Evolutionary conservation across 2,888 invertebrate genomes (phyloP), one percentile per base, ranked within the genome.

Genomic region (Cheilosia vulpina): DNA sequence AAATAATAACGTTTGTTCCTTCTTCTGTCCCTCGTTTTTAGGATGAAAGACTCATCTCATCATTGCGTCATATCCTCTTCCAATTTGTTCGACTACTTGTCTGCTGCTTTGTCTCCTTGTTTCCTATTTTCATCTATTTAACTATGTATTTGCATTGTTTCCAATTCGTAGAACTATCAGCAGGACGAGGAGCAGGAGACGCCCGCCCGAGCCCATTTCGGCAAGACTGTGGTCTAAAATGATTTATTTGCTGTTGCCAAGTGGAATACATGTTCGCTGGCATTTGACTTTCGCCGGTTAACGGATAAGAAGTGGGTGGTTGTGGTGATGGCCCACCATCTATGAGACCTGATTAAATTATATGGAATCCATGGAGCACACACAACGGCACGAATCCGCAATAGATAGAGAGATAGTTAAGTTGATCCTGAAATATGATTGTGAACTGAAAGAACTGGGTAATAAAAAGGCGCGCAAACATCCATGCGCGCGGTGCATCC

Each of bases 341-440:
- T 53, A 34, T 17, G 55, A 65, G 71, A 80, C 77, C 63, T 62
- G 85, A 81, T 85, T 81, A 85, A 85, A 81, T 81, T 85, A 77
- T 85, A 60, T 71, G 66, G 58, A 85, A 80, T 80, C 76, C 85
- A 80, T 55, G 80, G 50, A 27, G 27, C 81, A 77, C 66, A 81
- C 58, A 72, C 72, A 77, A 45, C 21, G 66, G 62, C 66, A 85
- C 84, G 80, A 76, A 68, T 72, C 27, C 66, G 45, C 53, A 60
- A 68, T 58, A 13, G 4, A 60, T 60, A 50, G 38, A 15, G 41
- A 72, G 65, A 65, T 57, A 77, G 76, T 80, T 58, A 62, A 81
- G 76, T 77, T 85, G 76, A 85, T 76, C 80, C 80, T 80, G 85
- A 85, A 85, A 81, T 85, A 81, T 81, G 85, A 81, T 76, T 81